Base-by-base conservation (phyloP, 1,140 invertebrate genomes). In the Melipona quadrifasciata region DNA sequence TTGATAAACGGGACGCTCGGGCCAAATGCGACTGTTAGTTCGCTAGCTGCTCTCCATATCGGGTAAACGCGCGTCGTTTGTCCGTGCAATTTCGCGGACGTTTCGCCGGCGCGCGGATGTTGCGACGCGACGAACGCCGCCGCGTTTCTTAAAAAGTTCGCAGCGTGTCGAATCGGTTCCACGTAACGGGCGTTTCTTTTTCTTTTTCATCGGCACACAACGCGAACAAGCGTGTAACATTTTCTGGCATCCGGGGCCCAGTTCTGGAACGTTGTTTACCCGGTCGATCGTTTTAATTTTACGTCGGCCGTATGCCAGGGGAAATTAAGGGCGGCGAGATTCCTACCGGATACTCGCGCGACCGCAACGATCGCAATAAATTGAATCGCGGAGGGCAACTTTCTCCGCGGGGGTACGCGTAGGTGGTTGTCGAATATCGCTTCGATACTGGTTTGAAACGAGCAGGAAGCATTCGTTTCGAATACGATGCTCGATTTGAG, bases 401-500 rank as follows among this genome's bases (percentile, higher is more conserved):
- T 91, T 91, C 90, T 91, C 90, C 83, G 84, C 90, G 79, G 90
- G 90, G 88, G 90, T 90, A 89, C 88, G 90, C 87, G 89, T 90
- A 86, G 89, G 89, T 90, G 89, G 89, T 87, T 90, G 89, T 90
- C 89, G 89, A 90, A 90, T 90, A 90, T 89, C 64, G 86, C 88
- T 73, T 87, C 88, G 89, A 90, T 90, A 90, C 86, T 87, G 86
- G 88, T 90, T 87, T 78, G 51, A 87, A 87, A 85, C 82, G 73
- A 81, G 86, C 77, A 85, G 76, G 88, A 90, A 87, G 88, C 88
- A 78, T 89, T 80, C 82, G 78, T 87, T 89, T 82, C 74, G 81
- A 82, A 61, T 73, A 61, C 77, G 81, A 21, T 16, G 14, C 65
- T 82, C 84, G 88, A 89, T 89, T 89, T 89, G 82, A 87, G 89